Percentiles rank a stretch among this genome's conserved stretches.
phyloP scores from a whole-genome alignment of 2,888 invertebrate genomes.

The Drosophila lutescens region DNA sequence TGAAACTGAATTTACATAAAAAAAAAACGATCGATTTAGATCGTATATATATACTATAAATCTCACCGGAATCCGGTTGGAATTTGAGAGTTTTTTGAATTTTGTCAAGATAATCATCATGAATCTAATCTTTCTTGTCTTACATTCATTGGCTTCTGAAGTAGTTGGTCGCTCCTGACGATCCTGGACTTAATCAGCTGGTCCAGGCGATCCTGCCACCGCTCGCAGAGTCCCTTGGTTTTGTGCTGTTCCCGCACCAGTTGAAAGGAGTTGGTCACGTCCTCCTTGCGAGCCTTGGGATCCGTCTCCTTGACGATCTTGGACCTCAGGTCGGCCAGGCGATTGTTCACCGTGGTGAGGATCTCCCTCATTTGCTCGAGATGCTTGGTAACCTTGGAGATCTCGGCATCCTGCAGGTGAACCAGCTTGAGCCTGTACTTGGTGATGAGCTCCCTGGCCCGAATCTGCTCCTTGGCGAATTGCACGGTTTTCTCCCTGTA shows the following conservation, averaged over 20 bases:
- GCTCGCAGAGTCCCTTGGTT: background rate
- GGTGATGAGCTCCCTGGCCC: background rate
- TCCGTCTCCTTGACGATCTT: background rate
- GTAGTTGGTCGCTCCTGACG: background rate
- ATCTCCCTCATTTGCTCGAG: background rate
- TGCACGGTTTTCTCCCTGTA: background rate
- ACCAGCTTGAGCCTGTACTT: constrained; percentile 1
- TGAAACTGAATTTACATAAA: no score
- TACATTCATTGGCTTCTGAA: background rate
- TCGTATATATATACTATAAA: no score
- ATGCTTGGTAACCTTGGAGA: background rate
- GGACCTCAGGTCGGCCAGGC: background rate
- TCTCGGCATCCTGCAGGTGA: constrained; percentile 14
- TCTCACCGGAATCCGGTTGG: no score
- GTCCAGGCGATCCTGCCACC: background rate
- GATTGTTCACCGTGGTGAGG: background rate
- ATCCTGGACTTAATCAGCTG: constrained; percentile 3
- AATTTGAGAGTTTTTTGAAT: no score
- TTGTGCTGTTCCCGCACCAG: background rate
- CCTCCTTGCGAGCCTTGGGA: background rate
- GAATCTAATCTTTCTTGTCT: background rate
- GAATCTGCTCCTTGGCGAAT: background rate
- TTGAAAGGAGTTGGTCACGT: background rate
- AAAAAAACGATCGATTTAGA: no score
- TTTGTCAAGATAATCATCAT: no score